Evolutionary conservation across 2,113 vertebrate genomes (phyloP), one percentile per base, ranked within the genome.

Genomic region (Haemorhous mexicanus): DNA sequence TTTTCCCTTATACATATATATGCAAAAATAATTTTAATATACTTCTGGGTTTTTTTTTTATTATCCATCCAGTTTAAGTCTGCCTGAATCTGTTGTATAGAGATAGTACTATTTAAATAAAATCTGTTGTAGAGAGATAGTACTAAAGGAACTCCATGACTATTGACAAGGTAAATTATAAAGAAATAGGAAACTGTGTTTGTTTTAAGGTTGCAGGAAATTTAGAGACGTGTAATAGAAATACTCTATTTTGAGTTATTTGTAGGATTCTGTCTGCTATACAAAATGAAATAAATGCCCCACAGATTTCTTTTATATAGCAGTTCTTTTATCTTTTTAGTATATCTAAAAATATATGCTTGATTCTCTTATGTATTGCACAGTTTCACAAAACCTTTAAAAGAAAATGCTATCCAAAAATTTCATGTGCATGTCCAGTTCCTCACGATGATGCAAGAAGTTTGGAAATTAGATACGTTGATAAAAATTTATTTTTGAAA

Each of bases 81-180:
- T 53, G 52, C 17, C 52, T 53, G 28, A 53, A 99, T 93, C 87
- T 99, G 27, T 98, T 98, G 7, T 97, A 96, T 92, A 98, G 98
- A 35, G 32, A 58, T 33, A 96, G 98, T 93, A 98, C 98, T 78
- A 98, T 53, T 53, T 53, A 53, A 53, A 53, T 18, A 11, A 53
- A 53, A 99, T 93, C 87, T 99, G 22, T 98, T 98, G 7, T 97
- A 96, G 90, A 98, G 98, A 37, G 33, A 61, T 30, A 96, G 98
- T 93, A 98, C 98, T 78, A 98, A 99, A 62, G 93, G 93, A 81
- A 97, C 97, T 3, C 86, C 98, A 44, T n/a, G 85, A 78, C 93
- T 98, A 35, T 94, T 99, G 59, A 97, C 98, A 59, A 98, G 98
- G 98, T 99, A 97, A 62, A 81, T 35, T 72, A 62, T 70, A 75